Base-by-base conservation (phyloP, 1,140 invertebrate species). In the Ceratina japonica region DNA sequence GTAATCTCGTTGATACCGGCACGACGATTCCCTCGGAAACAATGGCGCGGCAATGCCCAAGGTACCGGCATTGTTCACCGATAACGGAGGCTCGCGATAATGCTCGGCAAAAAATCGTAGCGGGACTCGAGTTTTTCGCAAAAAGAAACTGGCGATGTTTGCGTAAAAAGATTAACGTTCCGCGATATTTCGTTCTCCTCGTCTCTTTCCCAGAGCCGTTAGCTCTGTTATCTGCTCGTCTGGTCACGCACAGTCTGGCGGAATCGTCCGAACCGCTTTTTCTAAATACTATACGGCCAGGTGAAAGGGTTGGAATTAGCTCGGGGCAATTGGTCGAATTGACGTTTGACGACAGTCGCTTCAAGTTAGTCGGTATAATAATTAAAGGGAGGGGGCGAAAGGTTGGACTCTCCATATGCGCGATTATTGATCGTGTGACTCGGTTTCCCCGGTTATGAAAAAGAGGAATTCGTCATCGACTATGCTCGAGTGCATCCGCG, bases 401-500 rank as follows among this genome's bases (percentile, higher is more conserved):
- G 75, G 56, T 77, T 51, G 71, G 71, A 77, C 66, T 49, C 44
- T 70, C 65, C 49, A 20, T 68, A 52, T 62, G 75, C 75, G 4
- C 75, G 68, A 71, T 77, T 71, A 77, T 77, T 61, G 75, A 77
- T 77, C 66, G 66, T 22, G 37, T 22, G 37, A 24, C 75, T 51
- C 27, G 27, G 24, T 16, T 71, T 52, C 51, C 37, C 22, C 20
- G 27, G 31, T 37, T 37, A 16, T 59, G 22, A 44, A 68, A 71
- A 71, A 77, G n/a, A 51, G 66, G 37, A 62, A 61, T 77, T 77
- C 65, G 27, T 77, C 65, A n/a, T 77, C 62, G 20, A 44, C 37
- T 37, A 20, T 24, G 65, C 54, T 77, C 37, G 54, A 52, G 44
- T 59, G 64, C 27, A 61, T 4, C 73, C 7, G 20, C 20, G 24